These are phyloP conservation scores for Scrobipalpa costella DNA, from an alignment of 2,888 invertebrate genomes.

Conservation along the genomic window DNA sequence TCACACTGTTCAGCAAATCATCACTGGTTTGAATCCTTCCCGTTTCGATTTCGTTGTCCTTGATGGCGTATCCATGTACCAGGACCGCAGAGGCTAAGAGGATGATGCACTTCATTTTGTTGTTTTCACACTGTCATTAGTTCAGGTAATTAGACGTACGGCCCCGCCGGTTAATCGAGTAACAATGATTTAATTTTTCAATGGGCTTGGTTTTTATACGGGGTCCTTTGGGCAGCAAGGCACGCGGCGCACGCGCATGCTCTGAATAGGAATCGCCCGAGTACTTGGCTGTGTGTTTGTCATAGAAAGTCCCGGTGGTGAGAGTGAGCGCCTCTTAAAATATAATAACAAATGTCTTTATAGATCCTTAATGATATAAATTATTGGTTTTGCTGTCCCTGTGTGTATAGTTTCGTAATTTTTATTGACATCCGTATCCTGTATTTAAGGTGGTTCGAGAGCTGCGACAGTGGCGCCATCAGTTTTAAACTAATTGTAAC, in stretches of 20 bases:
- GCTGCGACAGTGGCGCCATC: no score
- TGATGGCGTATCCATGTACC: conserved; percentile 72
- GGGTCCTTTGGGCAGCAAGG: conserved; percentile 79
- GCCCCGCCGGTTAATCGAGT: conserved; percentile 73
- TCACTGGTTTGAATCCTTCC: conserved; percentile 83
- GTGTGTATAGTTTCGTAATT: not conserved
- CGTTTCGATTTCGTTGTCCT: conserved; percentile 80
- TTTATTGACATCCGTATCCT: conserved; percentile 14
- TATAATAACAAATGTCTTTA: conserved; percentile 19
- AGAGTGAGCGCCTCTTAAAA: conserved; percentile 55
- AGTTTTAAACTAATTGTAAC: no score
- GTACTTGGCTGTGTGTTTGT: conserved; percentile 74
- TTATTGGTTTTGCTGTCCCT: not conserved
- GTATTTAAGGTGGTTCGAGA: no score
- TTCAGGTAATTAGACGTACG: conserved; percentile 76
- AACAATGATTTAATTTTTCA: conserved; percentile 81
- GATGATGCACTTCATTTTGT: conserved; percentile 75
- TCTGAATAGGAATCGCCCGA: conserved; percentile 62
- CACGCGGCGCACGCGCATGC: conserved; percentile 65
- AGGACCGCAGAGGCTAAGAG: conserved; percentile 77
- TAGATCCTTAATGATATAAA: conserved; percentile 14
- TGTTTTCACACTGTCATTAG: conserved; percentile 70
- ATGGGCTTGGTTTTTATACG: conserved; percentile 86
- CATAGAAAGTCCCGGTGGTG: conserved; percentile 77
- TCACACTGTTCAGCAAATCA: conserved; percentile 85